Evolutionary conservation across 2,113 vertebrate species (phyloP).

Genomic region (Telmatochromis sp.): DNA sequence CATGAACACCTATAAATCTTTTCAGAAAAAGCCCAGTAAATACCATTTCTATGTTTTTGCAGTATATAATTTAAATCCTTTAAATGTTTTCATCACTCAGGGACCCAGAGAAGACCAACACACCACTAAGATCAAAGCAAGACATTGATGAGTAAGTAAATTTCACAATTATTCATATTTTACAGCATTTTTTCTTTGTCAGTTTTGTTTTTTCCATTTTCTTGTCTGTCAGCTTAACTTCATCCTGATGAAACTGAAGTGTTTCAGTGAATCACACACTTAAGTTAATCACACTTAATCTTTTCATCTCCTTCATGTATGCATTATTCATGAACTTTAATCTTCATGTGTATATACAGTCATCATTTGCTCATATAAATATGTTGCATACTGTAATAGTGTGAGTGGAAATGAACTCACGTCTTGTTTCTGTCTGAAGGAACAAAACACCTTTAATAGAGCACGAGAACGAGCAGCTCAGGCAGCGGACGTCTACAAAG

Average conservation of each 20-base stretch:
- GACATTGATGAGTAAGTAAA: background rate
- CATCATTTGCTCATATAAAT: background rate
- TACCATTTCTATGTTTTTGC: rapidly evolving
- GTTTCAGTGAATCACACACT: background rate
- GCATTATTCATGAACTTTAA: background rate
- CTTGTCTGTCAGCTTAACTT: background rate
- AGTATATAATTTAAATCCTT: background rate
- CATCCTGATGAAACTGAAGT: background rate
- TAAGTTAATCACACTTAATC: background rate
- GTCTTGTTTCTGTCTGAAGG: background rate
- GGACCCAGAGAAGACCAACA: background rate
- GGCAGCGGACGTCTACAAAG: background rate
- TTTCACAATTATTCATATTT: rapidly evolving
- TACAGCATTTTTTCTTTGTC: background rate
- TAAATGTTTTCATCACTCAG: background rate
- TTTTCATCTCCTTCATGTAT: background rate
- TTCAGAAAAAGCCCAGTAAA: rapidly evolving
- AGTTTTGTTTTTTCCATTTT: background rate
- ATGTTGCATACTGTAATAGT: background rate
- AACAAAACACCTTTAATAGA: background rate
- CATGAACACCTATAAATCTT: background rate
- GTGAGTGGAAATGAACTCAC: background rate
- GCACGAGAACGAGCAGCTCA: background rate
- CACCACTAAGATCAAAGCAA: background rate
- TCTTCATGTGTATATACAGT: background rate